Evolutionary conservation across 2,797 vertebrate genomes (phyloP).

Genomic region (Triplophysa yarkandensis): DNA sequence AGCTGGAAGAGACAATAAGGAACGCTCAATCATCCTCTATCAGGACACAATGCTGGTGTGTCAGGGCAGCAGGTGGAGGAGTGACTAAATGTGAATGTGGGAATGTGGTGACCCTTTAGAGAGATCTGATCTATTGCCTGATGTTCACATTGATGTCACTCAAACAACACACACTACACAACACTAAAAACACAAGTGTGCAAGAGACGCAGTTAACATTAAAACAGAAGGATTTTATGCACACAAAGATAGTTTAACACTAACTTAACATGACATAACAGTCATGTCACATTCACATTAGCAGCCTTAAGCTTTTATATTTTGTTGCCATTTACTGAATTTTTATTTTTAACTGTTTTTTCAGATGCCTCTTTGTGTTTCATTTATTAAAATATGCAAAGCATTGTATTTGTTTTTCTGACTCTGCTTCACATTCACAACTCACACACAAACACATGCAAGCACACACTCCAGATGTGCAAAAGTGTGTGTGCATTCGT

Average conservation of each 20-base stretch:
- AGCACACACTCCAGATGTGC: slow-evolving; percentile 52
- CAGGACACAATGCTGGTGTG: slow-evolving; percentile 47
- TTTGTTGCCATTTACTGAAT: no score
- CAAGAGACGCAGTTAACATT: background rate
- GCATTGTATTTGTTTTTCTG: no score
- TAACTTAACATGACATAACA: no score
- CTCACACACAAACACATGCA: no score
- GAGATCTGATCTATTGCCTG: slow-evolving; percentile 49
- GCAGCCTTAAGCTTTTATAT: no score
- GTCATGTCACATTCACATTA: no score
- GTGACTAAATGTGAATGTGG: slow-evolving; percentile 37
- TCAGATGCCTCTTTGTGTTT: no score
- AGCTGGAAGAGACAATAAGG: slow-evolving; percentile 62
- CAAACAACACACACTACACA: background rate
- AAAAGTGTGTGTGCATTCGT: slow-evolving; percentile 17
- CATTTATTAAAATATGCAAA: no score
- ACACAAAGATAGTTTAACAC: no score
- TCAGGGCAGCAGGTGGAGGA: slow-evolving; percentile 42
- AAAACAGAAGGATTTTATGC: no score
- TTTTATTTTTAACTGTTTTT: no score
- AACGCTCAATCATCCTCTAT: slow-evolving; percentile 49
- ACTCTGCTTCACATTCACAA: no score
- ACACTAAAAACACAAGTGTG: background rate
- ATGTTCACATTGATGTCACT: slow-evolving; percentile 53
- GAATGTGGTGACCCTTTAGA: slow-evolving; percentile 38